These are phyloP conservation scores for Pungitius pungitius DNA, from an alignment of 2,113 vertebrate genomes.

Conservation along the genomic window DNA sequence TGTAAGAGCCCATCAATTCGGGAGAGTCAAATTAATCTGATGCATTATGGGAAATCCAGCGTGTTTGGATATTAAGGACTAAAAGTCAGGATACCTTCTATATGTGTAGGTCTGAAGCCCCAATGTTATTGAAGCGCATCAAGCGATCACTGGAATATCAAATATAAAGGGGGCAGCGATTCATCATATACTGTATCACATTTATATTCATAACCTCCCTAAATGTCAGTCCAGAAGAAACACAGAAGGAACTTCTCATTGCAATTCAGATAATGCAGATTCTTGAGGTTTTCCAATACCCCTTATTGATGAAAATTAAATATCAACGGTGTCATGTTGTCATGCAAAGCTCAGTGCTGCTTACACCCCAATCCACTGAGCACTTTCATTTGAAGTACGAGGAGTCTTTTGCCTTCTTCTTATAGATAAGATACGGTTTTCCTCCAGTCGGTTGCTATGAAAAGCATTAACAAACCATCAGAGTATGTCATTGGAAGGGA, in stretches of 20 bases:
- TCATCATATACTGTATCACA: neutral
- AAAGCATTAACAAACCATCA: neutral
- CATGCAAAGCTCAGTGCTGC: neutral
- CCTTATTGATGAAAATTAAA: neutral
- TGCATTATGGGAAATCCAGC: neutral
- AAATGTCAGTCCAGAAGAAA: neutral
- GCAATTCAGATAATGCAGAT: neutral
- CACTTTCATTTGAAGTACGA: neutral
- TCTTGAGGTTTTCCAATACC: neutral
- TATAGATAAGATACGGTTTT: neutral
- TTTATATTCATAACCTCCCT: too few relatives aligned
- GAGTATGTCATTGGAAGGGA: conserved; percentile 4
- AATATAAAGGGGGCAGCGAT: neutral
- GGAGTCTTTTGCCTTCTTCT: neutral
- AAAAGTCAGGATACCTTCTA: neutral
- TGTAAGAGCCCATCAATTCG: neutral
- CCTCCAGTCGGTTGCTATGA: neutral
- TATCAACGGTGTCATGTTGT: neutral
- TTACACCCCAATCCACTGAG: neutral
- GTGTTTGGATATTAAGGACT: neutral
- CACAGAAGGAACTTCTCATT: neutral
- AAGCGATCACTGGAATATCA: neutral
- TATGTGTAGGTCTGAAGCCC: neutral
- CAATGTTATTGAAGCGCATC: neutral
- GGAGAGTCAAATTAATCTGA: neutral